phyloP scores from a whole-genome alignment of 1,140 invertebrate genomes.

The Neomicropteryx cornuta region DNA sequence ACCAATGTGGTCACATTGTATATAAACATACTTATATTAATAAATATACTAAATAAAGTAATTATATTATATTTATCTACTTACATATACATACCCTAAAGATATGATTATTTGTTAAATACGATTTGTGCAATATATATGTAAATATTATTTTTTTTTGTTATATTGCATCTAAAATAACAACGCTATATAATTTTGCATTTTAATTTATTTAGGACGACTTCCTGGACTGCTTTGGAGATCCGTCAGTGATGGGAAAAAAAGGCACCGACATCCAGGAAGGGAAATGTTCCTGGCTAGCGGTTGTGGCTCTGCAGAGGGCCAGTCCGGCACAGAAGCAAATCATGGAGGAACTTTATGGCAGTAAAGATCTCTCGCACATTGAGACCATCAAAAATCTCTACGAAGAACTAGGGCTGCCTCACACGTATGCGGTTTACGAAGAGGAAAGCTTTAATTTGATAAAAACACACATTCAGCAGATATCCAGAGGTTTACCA shows the following conservation, averaged over 20 bases:
- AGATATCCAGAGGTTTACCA: slow-evolving; percentile 70
- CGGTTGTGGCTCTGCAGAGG: slow-evolving; percentile 77
- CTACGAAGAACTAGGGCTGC: slow-evolving; percentile 69
- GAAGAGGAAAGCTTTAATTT: slow-evolving; percentile 80
- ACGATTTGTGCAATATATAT: too few species aligned
- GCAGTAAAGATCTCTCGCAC: slow-evolving; percentile 52
- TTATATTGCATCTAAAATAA: background rate
- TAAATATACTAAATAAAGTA: too few species aligned
- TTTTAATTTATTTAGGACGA: slow-evolving; percentile 64
- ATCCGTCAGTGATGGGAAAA: slow-evolving; percentile 78
- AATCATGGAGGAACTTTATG: slow-evolving; percentile 76
- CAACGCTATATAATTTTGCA: background rate
- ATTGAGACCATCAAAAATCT: slow-evolving; percentile 64
- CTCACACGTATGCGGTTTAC: slow-evolving; percentile 66
- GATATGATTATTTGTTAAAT: too few species aligned
- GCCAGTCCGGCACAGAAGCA: slow-evolving; percentile 61
- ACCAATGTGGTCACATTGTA: too few species aligned
- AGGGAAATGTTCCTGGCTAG: slow-evolving; percentile 94
- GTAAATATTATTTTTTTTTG: too few species aligned
- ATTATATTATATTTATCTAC: too few species aligned
- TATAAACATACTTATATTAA: too few species aligned
- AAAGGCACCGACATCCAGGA: slow-evolving; percentile 86
- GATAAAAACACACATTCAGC: slow-evolving; percentile 74
- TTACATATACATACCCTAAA: too few species aligned
- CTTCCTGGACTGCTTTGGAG: slow-evolving; percentile 88